Evolutionary conservation across 2,797 vertebrate species (phyloP).

Genomic region (Tenualosa ilisha): DNA sequence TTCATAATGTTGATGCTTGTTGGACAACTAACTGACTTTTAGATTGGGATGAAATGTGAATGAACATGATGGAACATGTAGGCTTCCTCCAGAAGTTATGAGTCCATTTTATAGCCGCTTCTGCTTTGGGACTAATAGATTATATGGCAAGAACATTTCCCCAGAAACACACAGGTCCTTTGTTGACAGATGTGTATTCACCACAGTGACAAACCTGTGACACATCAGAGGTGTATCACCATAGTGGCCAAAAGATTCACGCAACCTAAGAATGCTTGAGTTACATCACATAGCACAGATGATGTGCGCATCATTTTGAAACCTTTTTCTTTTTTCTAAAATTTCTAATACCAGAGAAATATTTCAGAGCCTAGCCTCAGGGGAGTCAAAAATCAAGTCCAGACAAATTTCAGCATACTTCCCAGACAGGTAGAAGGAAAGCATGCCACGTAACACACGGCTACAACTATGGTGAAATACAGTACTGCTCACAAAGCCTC

Average conservation of each 20-base stretch:
- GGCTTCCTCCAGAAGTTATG: not conserved
- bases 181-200: not conserved
- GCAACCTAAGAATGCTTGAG: not conserved
- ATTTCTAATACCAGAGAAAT: not conserved
- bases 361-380: not conserved
- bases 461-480: not conserved
- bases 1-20: not conserved
- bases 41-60: not conserved
- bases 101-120: too few relatives aligned
- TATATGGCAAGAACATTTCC: not conserved
- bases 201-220: too few relatives aligned
- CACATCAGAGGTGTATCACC: too few relatives aligned
- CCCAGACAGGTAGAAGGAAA: not conserved
- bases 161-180: not conserved
- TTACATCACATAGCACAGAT: not conserved
- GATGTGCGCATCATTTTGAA: not conserved
- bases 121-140: not conserved
- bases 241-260: too few relatives aligned
- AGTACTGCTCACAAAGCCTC: not conserved
- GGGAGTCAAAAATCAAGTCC: not conserved
- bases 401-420: not conserved
- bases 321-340: not conserved
- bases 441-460: not conserved
- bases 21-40: too few relatives aligned
- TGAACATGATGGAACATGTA: not conserved